phyloP scores from a whole-genome alignment of 2,113 vertebrate genomes.

The Equus przewalskii region DNA sequence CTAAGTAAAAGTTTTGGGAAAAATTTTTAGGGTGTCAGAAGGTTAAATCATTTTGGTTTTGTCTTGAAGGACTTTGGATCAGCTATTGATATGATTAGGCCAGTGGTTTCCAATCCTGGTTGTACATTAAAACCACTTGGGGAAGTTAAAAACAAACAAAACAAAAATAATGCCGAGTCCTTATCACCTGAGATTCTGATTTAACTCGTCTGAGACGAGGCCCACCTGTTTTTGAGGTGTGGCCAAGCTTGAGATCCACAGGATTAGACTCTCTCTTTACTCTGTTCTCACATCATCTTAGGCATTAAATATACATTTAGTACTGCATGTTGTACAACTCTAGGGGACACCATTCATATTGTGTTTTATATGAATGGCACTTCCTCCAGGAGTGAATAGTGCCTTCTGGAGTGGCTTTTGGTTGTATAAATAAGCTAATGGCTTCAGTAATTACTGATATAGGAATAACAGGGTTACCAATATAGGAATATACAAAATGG shows the following conservation, averaged over 20 bases:
- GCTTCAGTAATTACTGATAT: background rate
- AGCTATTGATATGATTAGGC: background rate
- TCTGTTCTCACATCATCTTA: background rate
- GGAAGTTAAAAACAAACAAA: constrained; percentile 38
- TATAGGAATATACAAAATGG: background rate
- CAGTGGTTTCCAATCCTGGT: background rate
- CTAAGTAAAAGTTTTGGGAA: background rate
- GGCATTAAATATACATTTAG: background rate
- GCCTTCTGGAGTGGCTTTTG: background rate
- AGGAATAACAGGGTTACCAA: background rate
- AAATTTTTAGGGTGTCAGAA: background rate
- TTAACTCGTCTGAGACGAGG: background rate
- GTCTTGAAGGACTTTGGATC: background rate
- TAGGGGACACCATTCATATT: background rate
- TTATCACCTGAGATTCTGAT: background rate
- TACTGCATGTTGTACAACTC: background rate
- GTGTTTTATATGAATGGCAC: background rate
- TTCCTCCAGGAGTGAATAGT: background rate
- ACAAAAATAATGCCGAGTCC: background rate
- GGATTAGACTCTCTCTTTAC: background rate
- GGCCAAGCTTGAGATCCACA: background rate
- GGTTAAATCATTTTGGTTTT: constrained; percentile 28
- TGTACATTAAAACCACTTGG: background rate
- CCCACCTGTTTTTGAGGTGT: background rate
- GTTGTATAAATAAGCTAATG: background rate